Base-by-base conservation (phyloP, 2,113 vertebrate species). In the Urocitellus parryii region DNA sequence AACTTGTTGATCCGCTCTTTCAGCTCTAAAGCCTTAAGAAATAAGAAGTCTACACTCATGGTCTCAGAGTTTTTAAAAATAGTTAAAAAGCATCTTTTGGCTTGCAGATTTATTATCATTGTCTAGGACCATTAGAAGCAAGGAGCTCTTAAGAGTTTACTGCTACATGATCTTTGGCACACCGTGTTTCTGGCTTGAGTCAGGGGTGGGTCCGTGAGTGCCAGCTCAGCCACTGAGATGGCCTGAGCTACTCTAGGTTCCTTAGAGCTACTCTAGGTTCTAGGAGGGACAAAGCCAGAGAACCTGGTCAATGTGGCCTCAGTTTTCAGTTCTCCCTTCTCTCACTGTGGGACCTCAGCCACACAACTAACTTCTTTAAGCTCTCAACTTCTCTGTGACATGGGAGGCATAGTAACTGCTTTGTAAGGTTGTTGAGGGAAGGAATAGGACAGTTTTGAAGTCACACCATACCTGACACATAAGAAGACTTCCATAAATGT, bases 401-500 rank as follows among this genome's bases (percentile, higher is more conserved):
- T 0, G 5, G 48, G 18, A 17, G 56, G 53, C 76, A 42, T 0
- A 22, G 48, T 2, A 24, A 16, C 67, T 37, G 16, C 45, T 88
- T 74, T 45, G 11, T 65, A 78, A 92, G 34, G 25, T 20, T 84
- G 25, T 14, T 51, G 74, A 93, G 42, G 34, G 42, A 70, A 70
- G 14, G 42, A 68, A 79, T 25, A 79, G 37, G 34, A 63, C 61
- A 53, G 16, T 58, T 74, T 72, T 68, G 81, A 92, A 96, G 74
- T 34, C 48, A 83, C 79, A 56, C 22, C 77, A 18, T 89, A 78
- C 48, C 70, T 82, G 63, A 78, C 51, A 94, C 9, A 42, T 18
- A 51, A 85, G 70, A 87, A 87, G 24, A 48, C 89, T 81, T 79
- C 29, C 86, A 58, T 51, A 89, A 89, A 83, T 73, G 88, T n/a